Base-by-base conservation (phyloP, 2,113 vertebrate species). In the Naja naja region DNA sequence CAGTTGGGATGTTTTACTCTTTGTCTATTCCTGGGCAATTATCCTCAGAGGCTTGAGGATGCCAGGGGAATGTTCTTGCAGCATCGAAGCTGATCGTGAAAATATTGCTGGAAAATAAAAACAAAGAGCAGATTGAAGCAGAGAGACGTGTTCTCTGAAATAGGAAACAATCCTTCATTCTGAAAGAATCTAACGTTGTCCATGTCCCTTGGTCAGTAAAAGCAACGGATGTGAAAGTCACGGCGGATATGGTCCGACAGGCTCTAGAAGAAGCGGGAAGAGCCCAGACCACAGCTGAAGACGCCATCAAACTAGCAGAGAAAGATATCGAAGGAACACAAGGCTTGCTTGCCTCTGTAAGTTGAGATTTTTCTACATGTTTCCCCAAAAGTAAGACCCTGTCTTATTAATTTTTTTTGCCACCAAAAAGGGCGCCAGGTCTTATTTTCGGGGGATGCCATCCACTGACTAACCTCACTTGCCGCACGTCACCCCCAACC, bases 321-420 rank as follows among this genome's bases (percentile, higher is more conserved):
- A 95, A 98, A n/a, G 98, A 99, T 94, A 99, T 99, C 95, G 97
- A 98, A 92, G 99, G 97, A 95, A 99, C 99, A 56, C 98, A 98
- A 94, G 97, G 98, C 92, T 98, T 99, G 43, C 97, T 99, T 89
- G 98, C 98, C 52, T 98, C 98, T 0, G 99, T 99, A 93, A 98
- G 98, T 96, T 90, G 39, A 92, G 39, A 30, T 25, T 34, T 9
- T 9, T 0, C 53, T 9, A 10, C 47, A 8, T 9, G 8, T 49
- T 49, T 49, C 9, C 47, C 47, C 47, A 49, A 49, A 49, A 49
- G 9, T 49, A 49, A 9, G 8, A 49, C 8, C 47, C 47, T 8
- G 47, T 9, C 47, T 49, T 49, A 49, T n/a, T n/a, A n/a, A n/a
- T 49, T 1, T 49, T 49, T 49, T 49, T 49, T 49, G 47, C 47